Evolutionary conservation across 1,140 invertebrate genomes (phyloP).

Genomic region (Melitaea cinxia): DNA sequence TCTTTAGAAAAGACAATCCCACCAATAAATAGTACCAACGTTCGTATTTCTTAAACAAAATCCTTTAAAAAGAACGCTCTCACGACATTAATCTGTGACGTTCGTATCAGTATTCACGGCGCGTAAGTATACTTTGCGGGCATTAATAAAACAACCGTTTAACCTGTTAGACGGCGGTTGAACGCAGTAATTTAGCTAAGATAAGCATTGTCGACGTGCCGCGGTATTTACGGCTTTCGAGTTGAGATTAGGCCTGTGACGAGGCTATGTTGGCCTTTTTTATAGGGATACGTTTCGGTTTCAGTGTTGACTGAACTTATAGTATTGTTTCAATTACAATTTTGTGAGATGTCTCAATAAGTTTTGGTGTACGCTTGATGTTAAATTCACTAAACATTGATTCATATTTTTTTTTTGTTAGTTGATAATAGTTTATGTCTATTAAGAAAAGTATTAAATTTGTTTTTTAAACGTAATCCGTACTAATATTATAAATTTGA

Average conservation of each 20-base stretch:
- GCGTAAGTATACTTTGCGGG: constrained; percentile 43
- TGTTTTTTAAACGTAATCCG: no score
- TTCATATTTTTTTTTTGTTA: no score
- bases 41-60: constrained; percentile 12
- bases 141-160: constrained; percentile 64
- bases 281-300: neutral
- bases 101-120: constrained; percentile 49
- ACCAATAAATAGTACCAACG: constrained; percentile 6
- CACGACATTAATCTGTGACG: constrained; percentile 25
- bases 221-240: constrained; percentile 50
- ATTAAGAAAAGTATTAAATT: no score
- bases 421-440: no score
- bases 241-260: constrained; percentile 48
- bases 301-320: neutral
- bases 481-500: no score
- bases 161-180: constrained; percentile 57
- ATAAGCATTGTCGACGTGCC: constrained; percentile 59
- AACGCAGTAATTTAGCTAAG: constrained; percentile 67
- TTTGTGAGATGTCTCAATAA: neutral
- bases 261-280: constrained; percentile 24
- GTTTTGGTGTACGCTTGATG: neutral
- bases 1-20: neutral
- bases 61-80: constrained; percentile 13
- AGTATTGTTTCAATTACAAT: neutral
- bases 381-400: neutral